Evolutionary conservation across 2,888 invertebrate genomes (phyloP), one percentile per base, ranked within the genome.

Genomic region (Thalpophila matura): DNA sequence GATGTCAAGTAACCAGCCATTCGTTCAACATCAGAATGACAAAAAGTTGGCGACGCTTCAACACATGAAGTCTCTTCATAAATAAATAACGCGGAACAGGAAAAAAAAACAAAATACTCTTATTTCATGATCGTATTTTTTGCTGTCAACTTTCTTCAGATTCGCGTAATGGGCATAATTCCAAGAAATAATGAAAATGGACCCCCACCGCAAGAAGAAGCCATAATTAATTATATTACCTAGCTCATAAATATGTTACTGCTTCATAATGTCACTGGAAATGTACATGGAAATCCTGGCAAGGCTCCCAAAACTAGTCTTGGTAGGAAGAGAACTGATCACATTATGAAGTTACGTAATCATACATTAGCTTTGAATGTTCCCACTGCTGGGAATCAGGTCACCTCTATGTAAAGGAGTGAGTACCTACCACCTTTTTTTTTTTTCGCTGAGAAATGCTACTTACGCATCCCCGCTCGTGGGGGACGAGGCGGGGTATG

Each of bases 171-270:
- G 33, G 38, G 5, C 35, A 43, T 70, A 35, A 62, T 35, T 63
- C 24, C 35, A 43, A 31, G 26, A 29, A 54, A 58, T 50, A 54
- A 67, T 59, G 37, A 46, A 45, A 40, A 54, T 49, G 38, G 37
- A 42, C 16, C 46, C 45, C 22, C 9, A 27, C 24, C 27, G 12
- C 42, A 47, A 54, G 20, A 38, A 42, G 31, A 38, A 46, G 20
- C 40, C 12, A 14, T 62, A 22, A 65, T 70, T 63, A 65, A 65
- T 70, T 43, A 61, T 33, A 40, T 37, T 43, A 35, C n/a, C 42
- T 43, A 35, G 16, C 42, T 43, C 31, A 14, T 71, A 63, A 65
- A 65, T 70, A 62, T 62, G 14, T 40, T 3, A 29, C 24, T 31
- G 7, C 5, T 62, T 49, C 50, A 43, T 64, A 27, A 62, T 31